Evolutionary conservation across 2,888 invertebrate species (phyloP).

Genomic region (Drosophila nigricruria): DNA sequence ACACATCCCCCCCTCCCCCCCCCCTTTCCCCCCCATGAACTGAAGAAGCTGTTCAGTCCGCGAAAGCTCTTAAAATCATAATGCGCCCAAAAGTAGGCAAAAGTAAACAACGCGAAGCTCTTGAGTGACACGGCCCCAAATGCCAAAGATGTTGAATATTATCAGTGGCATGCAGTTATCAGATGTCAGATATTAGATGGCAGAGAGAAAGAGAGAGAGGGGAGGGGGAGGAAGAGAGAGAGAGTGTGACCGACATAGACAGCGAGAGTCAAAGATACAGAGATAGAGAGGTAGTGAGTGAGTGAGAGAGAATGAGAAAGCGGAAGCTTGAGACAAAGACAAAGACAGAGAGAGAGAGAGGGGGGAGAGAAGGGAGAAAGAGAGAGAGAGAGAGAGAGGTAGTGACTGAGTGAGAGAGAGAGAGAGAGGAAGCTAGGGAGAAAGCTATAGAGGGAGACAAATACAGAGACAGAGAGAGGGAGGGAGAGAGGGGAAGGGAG

Average conservation of each 20-base stretch:
- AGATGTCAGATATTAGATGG: conserved; percentile 1
- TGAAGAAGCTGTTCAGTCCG: conserved; percentile 2
- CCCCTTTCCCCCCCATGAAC: too few species aligned
- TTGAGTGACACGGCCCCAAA: conserved; percentile 16
- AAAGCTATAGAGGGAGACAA: background rate
- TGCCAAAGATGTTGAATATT: conserved; percentile 14
- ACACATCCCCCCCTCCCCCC: too few species aligned
- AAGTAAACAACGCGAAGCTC: conserved; percentile 20
- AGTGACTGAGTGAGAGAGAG: background rate
- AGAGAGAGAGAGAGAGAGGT: background rate
- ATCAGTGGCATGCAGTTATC: conserved; percentile 5
- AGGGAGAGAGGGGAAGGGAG: background rate
- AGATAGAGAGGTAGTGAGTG: background rate
- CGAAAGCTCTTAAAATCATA: conserved; percentile 42
- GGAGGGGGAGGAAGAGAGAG: rapidly evolving
- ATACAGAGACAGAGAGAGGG: background rate
- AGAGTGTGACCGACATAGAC: background rate
- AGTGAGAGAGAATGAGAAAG: background rate
- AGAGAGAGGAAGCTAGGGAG: background rate
- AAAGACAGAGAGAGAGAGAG: background rate
- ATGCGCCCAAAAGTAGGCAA: conserved; percentile 41
- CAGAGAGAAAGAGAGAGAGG: background rate
- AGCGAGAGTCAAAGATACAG: background rate
- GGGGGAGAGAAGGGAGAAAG: background rate
- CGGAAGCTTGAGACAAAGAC: rapidly evolving